These are phyloP conservation scores for Umimayanthus chanpuru DNA, from an alignment of 92 coral and sea anemone species.

Conservation along the genomic window DNA sequence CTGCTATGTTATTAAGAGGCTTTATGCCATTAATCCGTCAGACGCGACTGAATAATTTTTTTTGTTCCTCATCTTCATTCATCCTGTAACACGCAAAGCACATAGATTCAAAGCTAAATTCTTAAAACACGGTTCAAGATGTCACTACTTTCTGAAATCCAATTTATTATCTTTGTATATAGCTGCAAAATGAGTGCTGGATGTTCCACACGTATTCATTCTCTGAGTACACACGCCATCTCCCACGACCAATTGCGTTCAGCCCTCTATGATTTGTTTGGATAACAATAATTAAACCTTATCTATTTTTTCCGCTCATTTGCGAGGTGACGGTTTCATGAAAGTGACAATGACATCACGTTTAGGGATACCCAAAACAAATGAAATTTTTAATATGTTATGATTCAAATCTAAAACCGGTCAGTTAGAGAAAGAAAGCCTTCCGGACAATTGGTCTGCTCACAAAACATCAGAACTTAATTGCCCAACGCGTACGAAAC, in stretches of 20 bases:
- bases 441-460: neutral
- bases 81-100: neutral
- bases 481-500: neutral
- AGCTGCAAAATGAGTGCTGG: neutral
- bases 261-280: constrained; percentile 60
- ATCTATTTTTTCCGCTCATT: constrained; percentile 57
- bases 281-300: constrained; percentile 65
- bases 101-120: neutral
- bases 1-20: neutral
- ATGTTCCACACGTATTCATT: constrained; percentile 27
- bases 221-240: constrained; percentile 18
- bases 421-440: neutral
- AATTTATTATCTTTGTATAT: neutral
- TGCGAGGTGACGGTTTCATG: constrained; percentile 34
- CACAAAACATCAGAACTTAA: neutral
- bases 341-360: constrained; percentile 47
- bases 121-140: neutral
- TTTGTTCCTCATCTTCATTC: neutral
- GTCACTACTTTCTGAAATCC: neutral
- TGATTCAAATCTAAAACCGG: neutral
- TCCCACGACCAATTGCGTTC: constrained; percentile 24
- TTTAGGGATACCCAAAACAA: constrained; percentile 20
- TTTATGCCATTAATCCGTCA: neutral
- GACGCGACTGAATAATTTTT: neutral
- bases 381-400: constrained; percentile 9